These are phyloP conservation scores for Temnothorax ravouxi DNA, from an alignment of 2,888 invertebrate genomes.

Conservation along the genomic window DNA sequence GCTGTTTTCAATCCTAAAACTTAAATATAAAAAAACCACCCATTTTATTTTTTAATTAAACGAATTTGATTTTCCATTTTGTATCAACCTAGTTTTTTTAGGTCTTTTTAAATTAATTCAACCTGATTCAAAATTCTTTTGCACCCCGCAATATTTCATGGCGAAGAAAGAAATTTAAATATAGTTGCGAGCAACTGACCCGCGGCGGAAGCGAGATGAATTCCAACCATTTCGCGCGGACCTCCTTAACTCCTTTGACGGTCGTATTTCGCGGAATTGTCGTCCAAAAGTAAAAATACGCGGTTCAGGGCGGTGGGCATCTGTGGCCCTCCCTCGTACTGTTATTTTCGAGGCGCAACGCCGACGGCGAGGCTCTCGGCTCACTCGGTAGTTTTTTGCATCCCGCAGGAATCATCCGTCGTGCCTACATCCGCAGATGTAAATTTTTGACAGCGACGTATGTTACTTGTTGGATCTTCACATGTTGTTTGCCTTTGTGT, in stretches of 20 bases:
- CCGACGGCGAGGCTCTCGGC: constrained; percentile 12
- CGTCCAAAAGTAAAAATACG: constrained; percentile 81
- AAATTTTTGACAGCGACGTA: constrained; percentile 26
- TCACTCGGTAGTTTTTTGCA: constrained; percentile 47
- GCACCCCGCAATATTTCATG: background rate
- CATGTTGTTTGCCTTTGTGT: background rate
- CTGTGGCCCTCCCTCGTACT: constrained; percentile 59
- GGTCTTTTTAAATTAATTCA: background rate
- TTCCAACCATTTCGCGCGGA: constrained; percentile 77
- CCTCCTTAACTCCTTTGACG: constrained; percentile 81
- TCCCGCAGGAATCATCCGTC: constrained; percentile 39
- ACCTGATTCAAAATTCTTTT: background rate
- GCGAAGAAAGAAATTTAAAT: constrained; percentile 76
- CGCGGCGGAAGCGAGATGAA: constrained; percentile 79
- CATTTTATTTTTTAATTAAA: background rate
- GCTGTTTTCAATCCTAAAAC: background rate
- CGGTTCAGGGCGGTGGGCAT: constrained; percentile 63
- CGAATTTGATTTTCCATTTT: background rate
- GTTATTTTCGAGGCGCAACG: constrained; percentile 68
- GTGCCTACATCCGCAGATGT: constrained; percentile 33
- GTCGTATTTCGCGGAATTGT: constrained; percentile 80
- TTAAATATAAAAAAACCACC: background rate
- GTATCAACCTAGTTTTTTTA: background rate
- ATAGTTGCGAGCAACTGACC: constrained; percentile 72
- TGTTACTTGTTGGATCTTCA: constrained; percentile 7